A percentile compares a stretch with the other conserved stretches of the same genome.
phyloP scores from a whole-genome alignment of 2,888 invertebrate species.

The Shargacucullia verbasci region DNA sequence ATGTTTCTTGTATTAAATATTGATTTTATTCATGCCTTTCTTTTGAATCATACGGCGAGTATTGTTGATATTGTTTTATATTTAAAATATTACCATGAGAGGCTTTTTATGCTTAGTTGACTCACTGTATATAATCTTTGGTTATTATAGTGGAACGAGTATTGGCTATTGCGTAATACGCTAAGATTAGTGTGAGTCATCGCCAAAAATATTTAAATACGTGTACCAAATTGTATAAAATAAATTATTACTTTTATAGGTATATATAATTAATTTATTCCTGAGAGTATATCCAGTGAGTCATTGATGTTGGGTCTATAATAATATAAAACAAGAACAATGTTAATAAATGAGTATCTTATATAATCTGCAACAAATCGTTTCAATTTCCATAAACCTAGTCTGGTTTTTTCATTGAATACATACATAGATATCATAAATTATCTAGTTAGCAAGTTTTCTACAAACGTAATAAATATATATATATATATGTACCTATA shows the following conservation, averaged over 20 bases:
- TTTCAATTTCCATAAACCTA: neutral
- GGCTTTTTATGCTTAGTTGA: conserved; percentile 64
- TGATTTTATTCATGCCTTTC: neutral
- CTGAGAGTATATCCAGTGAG: conserved; percentile 53
- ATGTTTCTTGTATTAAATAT: neutral
- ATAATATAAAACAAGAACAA: conserved; percentile 11
- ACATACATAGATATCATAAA: no score
- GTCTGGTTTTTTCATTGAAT: no score
- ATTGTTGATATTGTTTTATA: neutral
- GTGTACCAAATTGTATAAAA: conserved; percentile 57
- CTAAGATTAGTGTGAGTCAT: conserved; percentile 76
- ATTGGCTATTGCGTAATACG: conserved; percentile 82
- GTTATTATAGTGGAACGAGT: conserved; percentile 81
- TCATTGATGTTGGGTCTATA: conserved; percentile 53
- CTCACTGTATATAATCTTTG: conserved; percentile 72
- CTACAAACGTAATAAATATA: no score
- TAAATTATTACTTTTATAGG: conserved; percentile 59
- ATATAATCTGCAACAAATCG: conserved; percentile 4
- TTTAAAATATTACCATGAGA: conserved; percentile 44
- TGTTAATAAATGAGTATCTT: conserved; percentile 7
- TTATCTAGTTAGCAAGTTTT: no score
- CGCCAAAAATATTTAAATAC: conserved; percentile 76
- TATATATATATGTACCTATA: no score
- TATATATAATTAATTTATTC: conserved; percentile 61
- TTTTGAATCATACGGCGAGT: neutral